A percentile compares a stretch with the other conserved stretches of the same genome.
Conservation (phyloP, 2,888 invertebrate species). For the Brachypalpus laphriformis region DNA sequence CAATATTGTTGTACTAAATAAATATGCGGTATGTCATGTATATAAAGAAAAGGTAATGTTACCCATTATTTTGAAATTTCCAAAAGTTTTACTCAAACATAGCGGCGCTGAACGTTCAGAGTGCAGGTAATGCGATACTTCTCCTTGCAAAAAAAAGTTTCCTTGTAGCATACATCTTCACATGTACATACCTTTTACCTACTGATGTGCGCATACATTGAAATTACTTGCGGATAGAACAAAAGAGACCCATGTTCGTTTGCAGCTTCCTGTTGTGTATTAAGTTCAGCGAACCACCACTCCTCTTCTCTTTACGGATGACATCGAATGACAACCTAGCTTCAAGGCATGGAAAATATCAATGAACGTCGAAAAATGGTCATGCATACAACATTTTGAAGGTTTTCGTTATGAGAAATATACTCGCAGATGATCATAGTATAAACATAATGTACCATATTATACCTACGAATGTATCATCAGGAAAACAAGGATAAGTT, state of each 20-base stretch:
- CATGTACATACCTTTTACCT: background rate
- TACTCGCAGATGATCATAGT: background rate
- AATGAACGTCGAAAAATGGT: background rate
- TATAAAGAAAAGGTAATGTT: conserved; percentile 20
- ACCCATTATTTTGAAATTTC: conserved; percentile 20
- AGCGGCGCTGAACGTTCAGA: background rate
- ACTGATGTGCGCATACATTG: conserved; percentile 6
- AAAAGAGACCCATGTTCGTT: conserved; percentile 39
- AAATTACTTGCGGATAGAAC: conserved; percentile 44
- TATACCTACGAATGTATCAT: background rate
- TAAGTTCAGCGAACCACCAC: conserved; percentile 7
- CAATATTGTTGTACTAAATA: too few relatives aligned
- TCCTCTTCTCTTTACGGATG: conserved; percentile 4
- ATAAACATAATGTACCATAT: too few relatives aligned
- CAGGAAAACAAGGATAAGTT: conserved; percentile 1
- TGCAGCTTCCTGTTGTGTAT: conserved; percentile 22
- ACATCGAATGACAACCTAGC: conserved; percentile 36
- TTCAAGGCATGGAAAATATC: conserved; percentile 43
- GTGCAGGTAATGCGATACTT: background rate
- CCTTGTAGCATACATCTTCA: background rate
- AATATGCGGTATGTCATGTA: too few relatives aligned
- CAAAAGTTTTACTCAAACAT: background rate
- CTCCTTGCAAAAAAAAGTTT: background rate
- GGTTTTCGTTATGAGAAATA: background rate
- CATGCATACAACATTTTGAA: conserved; percentile 1